Conservation (phyloP, 2,797 vertebrate species). For the Corythornis leucogaster region DNA sequence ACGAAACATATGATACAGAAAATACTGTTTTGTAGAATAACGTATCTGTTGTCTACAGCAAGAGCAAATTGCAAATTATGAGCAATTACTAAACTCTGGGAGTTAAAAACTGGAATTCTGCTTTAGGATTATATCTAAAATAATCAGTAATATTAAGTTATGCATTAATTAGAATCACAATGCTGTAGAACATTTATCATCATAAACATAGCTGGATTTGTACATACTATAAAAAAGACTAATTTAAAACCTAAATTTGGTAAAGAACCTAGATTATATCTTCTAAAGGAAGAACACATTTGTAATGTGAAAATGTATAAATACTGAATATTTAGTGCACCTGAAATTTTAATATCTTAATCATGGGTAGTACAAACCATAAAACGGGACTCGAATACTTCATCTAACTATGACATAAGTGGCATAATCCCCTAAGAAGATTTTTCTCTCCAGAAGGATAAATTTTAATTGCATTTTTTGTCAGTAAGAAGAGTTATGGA, state of each 20-base stretch:
- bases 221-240: background rate
- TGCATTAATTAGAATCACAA: background rate
- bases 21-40: background rate
- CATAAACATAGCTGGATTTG: background rate
- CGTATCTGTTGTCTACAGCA: background rate
- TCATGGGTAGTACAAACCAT: background rate
- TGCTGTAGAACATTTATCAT: background rate
- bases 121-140: background rate
- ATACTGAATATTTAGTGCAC: background rate
- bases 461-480: conserved; percentile 23
- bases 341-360: background rate
- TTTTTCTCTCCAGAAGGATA: background rate
- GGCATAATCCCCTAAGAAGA: background rate
- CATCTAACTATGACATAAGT: background rate
- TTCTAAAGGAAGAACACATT: background rate
- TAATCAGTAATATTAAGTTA: background rate
- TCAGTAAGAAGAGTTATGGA: background rate
- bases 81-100: background rate
- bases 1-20: background rate
- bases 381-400: background rate
- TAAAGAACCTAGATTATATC: background rate
- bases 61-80: background rate
- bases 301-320: background rate
- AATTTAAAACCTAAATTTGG: background rate
- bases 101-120: background rate